Conservation (phyloP, 2,797 vertebrate genomes). For the Cirrhinus mrigala region DNA sequence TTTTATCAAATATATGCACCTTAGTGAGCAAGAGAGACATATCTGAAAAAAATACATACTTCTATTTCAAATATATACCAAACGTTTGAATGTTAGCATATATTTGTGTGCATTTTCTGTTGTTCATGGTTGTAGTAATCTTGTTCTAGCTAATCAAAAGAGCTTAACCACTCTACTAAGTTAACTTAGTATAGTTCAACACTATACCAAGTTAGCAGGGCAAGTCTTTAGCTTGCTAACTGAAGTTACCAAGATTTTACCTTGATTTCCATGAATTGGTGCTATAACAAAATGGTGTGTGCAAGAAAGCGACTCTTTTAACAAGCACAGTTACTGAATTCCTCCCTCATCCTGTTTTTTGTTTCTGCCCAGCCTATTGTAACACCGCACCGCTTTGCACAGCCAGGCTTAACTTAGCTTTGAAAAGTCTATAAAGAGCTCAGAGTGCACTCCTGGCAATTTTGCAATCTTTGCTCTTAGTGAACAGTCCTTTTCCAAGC, state of each 20-base stretch:
- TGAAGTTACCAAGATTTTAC: background rate
- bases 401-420: conserved; percentile 16
- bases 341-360: background rate
- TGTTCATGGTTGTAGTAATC: background rate
- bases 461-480: conserved; percentile 14
- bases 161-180: too few species aligned
- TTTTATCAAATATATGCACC: background rate
- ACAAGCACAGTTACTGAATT: background rate
- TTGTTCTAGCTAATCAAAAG: background rate
- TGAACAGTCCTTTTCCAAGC: background rate
- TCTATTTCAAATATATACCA: background rate
- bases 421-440: conserved; percentile 24
- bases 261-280: background rate
- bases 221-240: background rate
- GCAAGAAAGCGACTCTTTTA: background rate
- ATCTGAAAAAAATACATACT: background rate
- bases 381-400: background rate
- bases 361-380: background rate
- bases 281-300: background rate
- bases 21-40: background rate
- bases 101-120: background rate
- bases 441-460: background rate
- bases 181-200: too few species aligned
- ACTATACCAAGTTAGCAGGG: background rate
- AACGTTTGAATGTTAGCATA: background rate